Percentiles rank a stretch among this genome's conserved stretches.
These are phyloP conservation scores for Drosophila fuyamai DNA, from an alignment of 1,140 invertebrate genomes.

Conservation along the genomic window DNA sequence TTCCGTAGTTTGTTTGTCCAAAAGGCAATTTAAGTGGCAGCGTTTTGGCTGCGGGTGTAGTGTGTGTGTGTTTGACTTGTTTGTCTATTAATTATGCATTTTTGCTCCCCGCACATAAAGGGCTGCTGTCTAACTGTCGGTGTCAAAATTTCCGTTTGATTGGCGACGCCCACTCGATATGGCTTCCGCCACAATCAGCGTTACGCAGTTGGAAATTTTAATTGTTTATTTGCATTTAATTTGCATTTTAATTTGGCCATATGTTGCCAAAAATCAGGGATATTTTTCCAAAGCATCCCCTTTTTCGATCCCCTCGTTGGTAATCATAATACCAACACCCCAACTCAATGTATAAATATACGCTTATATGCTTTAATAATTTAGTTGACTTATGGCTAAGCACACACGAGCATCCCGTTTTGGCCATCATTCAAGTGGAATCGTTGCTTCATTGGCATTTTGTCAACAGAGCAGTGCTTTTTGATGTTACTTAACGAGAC, in stretches of 20 bases:
- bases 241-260: slow-evolving; percentile 79
- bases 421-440: slow-evolving; percentile 48
- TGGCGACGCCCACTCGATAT: slow-evolving; percentile 50
- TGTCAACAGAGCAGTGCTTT: slow-evolving; percentile 37
- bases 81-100: slow-evolving; percentile 75
- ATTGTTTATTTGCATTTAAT: slow-evolving; percentile 80
- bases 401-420: slow-evolving; percentile 20
- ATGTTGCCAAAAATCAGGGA: slow-evolving; percentile 62
- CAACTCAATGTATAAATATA: neutral
- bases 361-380: slow-evolving; percentile 46
- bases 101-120: slow-evolving; percentile 24
- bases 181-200: slow-evolving; percentile 45
- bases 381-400: slow-evolving; percentile 52
- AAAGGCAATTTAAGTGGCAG: slow-evolving; percentile 44
- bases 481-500: slow-evolving; percentile 21
- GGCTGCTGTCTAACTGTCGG: slow-evolving; percentile 19
- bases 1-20: slow-evolving; percentile 40
- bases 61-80: slow-evolving; percentile 33
- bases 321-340: slow-evolving; percentile 5
- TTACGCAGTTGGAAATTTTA: slow-evolving; percentile 61
- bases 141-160: slow-evolving; percentile 49
- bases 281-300: neutral
- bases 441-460: slow-evolving; percentile 42
- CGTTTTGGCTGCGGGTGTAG: slow-evolving; percentile 14
- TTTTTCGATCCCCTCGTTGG: neutral